Evolutionary conservation across 2,797 vertebrate genomes (phyloP).

Genomic region (Lacerta agilis): DNA sequence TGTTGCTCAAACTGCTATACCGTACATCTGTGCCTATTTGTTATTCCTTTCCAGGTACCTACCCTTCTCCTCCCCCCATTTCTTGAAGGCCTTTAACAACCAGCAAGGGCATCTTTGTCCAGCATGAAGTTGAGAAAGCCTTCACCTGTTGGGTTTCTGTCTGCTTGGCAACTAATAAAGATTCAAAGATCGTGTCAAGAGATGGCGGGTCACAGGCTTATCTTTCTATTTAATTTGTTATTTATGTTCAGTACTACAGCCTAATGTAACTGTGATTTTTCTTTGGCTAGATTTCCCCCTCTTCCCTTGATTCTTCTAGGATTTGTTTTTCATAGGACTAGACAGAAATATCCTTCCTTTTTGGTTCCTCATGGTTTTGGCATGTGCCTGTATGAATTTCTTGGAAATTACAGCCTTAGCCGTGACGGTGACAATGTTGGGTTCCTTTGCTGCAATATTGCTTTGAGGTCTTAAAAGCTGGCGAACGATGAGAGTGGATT

Average conservation of each 20-base stretch:
- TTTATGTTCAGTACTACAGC: not conserved
- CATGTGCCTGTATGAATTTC: not conserved
- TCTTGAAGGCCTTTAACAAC: not conserved
- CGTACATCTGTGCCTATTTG: no score
- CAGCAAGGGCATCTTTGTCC: no score
- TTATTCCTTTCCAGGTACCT: not conserved
- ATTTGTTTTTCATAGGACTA: not conserved
- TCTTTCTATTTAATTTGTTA: not conserved
- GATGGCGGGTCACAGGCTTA: not conserved
- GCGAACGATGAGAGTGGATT: not conserved
- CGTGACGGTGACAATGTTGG: no score
- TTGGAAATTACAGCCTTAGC: conserved; percentile 8
- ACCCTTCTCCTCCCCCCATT: not conserved
- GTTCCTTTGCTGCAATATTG: not conserved
- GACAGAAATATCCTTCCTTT: not conserved
- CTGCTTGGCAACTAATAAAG: not conserved
- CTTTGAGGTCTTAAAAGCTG: not conserved
- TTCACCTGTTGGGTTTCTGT: not conserved
- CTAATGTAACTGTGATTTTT: not conserved
- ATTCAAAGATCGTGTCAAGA: not conserved
- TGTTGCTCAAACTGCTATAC: not conserved
- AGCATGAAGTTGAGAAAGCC: not conserved
- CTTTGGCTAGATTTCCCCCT: not conserved
- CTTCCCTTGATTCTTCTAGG: not conserved
- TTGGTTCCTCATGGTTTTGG: not conserved